Evolutionary conservation across 2,888 invertebrate species (phyloP).

Genomic region (Apoderus coryli): DNA sequence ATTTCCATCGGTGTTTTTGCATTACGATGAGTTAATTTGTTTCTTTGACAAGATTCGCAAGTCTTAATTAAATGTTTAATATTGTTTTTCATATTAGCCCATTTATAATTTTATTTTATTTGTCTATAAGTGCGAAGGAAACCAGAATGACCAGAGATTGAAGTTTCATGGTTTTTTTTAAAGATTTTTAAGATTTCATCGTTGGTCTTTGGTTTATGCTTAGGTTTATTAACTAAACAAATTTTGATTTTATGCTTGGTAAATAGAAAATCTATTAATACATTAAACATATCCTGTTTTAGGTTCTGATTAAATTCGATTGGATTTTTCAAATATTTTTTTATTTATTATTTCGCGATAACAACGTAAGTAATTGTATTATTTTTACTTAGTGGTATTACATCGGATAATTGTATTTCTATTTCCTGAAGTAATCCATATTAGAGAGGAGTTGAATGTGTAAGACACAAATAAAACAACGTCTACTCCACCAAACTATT

Average conservation of each 20-base stretch:
- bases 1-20: slow-evolving; percentile 23
- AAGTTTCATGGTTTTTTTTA: too few species aligned
- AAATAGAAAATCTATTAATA: slow-evolving; percentile 9
- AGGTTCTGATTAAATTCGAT: too few species aligned
- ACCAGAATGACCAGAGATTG: too few species aligned
- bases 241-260: neutral
- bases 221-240: too few species aligned
- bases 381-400: slow-evolving; percentile 1
- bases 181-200: too few species aligned
- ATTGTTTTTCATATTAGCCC: slow-evolving; percentile 15
- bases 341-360: slow-evolving; percentile 6
- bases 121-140: slow-evolving; percentile 11
- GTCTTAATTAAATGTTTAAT: slow-evolving; percentile 14
- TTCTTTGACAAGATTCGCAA: slow-evolving; percentile 18
- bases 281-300: too few species aligned
- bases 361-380: neutral
- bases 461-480: too few species aligned
- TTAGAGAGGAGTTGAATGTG: too few species aligned
- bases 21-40: slow-evolving; percentile 17
- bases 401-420: slow-evolving; percentile 9
- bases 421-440: too few species aligned
- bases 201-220: too few species aligned
- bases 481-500: too few species aligned
- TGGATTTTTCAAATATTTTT: slow-evolving; percentile 11
- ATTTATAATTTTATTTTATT: slow-evolving; percentile 17